Conservation (phyloP, 2,113 vertebrate species). For the Prietella phreatophila region DNA sequence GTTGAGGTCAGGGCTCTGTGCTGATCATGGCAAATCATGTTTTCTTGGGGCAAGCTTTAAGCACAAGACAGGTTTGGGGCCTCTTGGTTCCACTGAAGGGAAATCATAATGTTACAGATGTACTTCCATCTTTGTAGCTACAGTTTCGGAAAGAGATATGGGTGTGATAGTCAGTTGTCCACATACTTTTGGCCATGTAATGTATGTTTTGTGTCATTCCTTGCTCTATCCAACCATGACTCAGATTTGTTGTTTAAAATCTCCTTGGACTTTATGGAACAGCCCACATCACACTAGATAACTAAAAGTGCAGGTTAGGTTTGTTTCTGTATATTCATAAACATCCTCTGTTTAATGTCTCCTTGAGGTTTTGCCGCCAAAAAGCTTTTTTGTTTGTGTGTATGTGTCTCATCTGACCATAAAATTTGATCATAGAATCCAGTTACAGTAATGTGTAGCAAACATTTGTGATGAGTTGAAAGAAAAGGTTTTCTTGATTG, state of each 20-base stretch:
- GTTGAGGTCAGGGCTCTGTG: background rate
- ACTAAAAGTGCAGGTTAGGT: background rate
- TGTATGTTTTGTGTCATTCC: background rate
- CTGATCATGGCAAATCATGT: background rate
- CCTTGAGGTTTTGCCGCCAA: background rate
- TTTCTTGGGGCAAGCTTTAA: background rate
- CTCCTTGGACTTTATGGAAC: background rate
- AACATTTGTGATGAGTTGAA: background rate
- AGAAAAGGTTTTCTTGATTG: no score
- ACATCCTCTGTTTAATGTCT: background rate
- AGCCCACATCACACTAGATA: background rate
- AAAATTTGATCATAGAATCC: background rate
- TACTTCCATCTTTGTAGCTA: background rate
- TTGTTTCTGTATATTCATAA: background rate
- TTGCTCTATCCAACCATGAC: background rate
- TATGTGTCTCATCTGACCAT: background rate
- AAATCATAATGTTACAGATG: background rate
- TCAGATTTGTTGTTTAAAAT: background rate
- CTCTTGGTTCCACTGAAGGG: background rate
- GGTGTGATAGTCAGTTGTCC: background rate
- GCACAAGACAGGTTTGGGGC: background rate
- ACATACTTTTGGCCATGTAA: background rate
- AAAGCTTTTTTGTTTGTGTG: background rate
- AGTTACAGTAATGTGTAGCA: no score
- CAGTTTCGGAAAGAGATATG: background rate